Evolutionary conservation across 2,797 vertebrate genomes (phyloP).

Genomic region (Thaleichthys pacificus): DNA sequence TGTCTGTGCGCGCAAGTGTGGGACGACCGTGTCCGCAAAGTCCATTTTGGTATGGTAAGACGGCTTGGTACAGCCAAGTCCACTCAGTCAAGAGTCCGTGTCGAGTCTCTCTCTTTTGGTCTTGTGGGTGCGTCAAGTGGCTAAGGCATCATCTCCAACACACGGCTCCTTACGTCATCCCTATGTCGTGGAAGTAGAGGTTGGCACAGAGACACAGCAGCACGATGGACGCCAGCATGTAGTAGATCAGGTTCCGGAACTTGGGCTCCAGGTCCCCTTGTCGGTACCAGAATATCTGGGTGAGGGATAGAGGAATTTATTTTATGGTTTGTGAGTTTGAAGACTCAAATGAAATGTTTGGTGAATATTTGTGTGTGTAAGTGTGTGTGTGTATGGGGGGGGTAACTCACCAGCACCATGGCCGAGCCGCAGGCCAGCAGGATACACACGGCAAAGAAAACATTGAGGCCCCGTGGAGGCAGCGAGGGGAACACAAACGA

Average conservation of each 20-base stretch:
- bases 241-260: constrained; percentile 97
- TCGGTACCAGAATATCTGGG: constrained; percentile 96
- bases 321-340: not conserved
- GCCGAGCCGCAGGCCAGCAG: constrained; percentile 86
- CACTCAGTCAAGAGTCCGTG: not conserved
- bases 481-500: constrained; percentile 92
- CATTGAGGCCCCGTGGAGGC: constrained; percentile 91
- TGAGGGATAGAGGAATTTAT: not conserved
- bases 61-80: not conserved
- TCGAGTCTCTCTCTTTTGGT: not conserved
- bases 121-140: not conserved
- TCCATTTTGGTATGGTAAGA: not conserved
- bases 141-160: constrained; percentile 50
- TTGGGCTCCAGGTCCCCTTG: constrained; percentile 98
- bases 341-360: not conserved
- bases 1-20: not conserved
- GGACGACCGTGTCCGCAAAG: not conserved
- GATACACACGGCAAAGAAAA: constrained; percentile 96
- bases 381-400: not conserved
- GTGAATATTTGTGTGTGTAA: not conserved
- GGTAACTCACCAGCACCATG: constrained; percentile 89
- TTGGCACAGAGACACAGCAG: constrained; percentile 99
- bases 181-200: constrained; percentile 94
- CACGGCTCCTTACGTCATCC: constrained; percentile 68
- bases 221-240: constrained; percentile 88